Conservation (phyloP, 2,797 vertebrate genomes). For the Limnodromus scolopaceus region DNA sequence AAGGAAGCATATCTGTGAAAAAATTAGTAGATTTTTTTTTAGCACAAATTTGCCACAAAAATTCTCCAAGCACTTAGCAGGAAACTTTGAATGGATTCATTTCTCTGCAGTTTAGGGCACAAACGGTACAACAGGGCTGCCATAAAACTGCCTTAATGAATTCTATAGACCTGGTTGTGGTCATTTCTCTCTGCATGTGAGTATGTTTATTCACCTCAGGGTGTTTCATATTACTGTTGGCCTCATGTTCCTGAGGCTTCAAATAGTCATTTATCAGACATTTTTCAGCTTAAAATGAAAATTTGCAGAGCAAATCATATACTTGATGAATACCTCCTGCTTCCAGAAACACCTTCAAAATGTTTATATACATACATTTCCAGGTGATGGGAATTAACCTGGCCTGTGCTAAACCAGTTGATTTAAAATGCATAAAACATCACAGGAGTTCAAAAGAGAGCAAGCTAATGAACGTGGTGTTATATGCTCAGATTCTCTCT, state of each 20-base stretch:
- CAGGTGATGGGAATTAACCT: slow-evolving; percentile 26
- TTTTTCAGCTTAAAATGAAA: slow-evolving; percentile 41
- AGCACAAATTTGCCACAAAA: neutral
- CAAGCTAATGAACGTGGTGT: neutral
- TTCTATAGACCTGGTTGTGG: neutral
- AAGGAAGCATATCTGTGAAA: neutral
- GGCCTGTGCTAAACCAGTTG: neutral
- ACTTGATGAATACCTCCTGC: neutral
- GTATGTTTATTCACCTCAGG: neutral
- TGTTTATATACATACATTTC: neutral
- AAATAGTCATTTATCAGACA: slow-evolving; percentile 2
- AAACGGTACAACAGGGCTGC: neutral
- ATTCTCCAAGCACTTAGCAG: neutral
- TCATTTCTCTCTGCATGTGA: neutral
- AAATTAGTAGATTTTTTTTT: neutral
- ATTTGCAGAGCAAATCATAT: slow-evolving; percentile 1
- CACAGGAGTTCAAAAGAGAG: neutral
- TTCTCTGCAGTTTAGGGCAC: neutral
- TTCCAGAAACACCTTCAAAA: neutral
- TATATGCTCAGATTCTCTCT: neutral
- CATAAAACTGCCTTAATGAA: neutral
- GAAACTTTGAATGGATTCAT: neutral
- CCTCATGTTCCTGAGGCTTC: neutral
- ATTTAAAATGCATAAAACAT: slow-evolving; percentile 44
- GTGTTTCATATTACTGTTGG: neutral